Base-by-base conservation (phyloP, 2,888 invertebrate genomes). In the Sminthurides aquaticus region DNA sequence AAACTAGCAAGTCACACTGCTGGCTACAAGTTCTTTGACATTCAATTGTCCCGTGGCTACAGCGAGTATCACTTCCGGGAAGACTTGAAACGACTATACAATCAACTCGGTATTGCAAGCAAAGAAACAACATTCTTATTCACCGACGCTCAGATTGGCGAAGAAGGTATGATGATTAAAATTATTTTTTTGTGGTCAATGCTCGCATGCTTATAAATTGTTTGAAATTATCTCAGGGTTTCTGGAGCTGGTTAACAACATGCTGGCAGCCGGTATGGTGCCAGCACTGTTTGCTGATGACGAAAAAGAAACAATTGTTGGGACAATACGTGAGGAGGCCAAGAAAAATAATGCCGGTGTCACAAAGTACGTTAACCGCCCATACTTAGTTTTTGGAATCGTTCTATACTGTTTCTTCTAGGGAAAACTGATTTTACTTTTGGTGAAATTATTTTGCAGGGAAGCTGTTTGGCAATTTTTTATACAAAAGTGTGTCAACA, bases 401-500 rank as follows among this genome's bases (percentile, higher is more conserved):
- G 8, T 11, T 25, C 8, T 24, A 56, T 56, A 8, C 43, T 18
- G 8, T 26, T 25, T 27, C 11, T 8, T 18, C 8, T n/a, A n/a
- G n/a, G n/a, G n/a, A n/a, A n/a, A n/a, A n/a, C n/a, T n/a, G n/a
- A n/a, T 58, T 58, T 8, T 8, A 2, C 18, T 43, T n/a, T 28
- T 52, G n/a, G 56, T 55, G 54, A 28, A 29, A n/a, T n/a, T n/a
- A n/a, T n/a, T n/a, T 77, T 76, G 18, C 75, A 88, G 87, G 76
- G 93, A 93, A 74, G 82, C 85, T 0, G 88, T 93, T 5, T 95
- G 95, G 95, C 82, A 85, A 52, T 93, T 86, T 78, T 95, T 92
- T 77, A 82, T 87, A 71, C 84, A 84, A 69, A 86, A 84, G 70
- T 90, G 91, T 76, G 81, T 84, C n/a, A 86, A 87, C 71, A 92